These are phyloP conservation scores for Cydia splendana DNA, from an alignment of 1,140 invertebrate species.

Conservation along the genomic window DNA sequence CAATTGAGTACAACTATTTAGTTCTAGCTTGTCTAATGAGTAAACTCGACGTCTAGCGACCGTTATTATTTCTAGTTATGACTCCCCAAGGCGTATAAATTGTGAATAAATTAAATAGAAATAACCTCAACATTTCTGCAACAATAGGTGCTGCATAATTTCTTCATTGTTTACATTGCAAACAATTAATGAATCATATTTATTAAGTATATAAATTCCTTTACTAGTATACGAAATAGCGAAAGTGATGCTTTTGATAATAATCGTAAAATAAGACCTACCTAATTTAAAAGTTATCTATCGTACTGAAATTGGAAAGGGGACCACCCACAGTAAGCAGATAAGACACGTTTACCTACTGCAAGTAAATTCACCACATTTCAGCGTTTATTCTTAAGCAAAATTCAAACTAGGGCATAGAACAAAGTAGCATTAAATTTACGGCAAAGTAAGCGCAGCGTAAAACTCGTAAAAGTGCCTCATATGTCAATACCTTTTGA, in stretches of 20 bases:
- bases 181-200: background rate
- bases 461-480: slow-evolving; percentile 76
- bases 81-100: too few relatives aligned
- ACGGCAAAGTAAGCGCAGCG: slow-evolving; percentile 53
- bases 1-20: too few relatives aligned
- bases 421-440: slow-evolving; percentile 59
- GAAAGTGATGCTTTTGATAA: background rate
- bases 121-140: too few relatives aligned
- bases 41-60: too few relatives aligned
- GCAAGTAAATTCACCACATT: background rate
- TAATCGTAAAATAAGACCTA: background rate
- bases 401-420: slow-evolving; percentile 44
- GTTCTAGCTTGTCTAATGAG: too few relatives aligned
- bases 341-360: slow-evolving; percentile 7
- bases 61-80: too few relatives aligned
- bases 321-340: background rate
- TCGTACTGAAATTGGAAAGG: slow-evolving; percentile 6
- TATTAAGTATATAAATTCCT: background rate
- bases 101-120: too few relatives aligned
- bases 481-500: slow-evolving; percentile 78
- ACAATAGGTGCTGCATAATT: too few relatives aligned
- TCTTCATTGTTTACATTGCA: too few relatives aligned
- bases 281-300: background rate
- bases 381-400: slow-evolving; percentile 41
- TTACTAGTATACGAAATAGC: background rate